Evolutionary conservation across 2,113 vertebrate species (phyloP).

Genomic region (Sialia sialis): DNA sequence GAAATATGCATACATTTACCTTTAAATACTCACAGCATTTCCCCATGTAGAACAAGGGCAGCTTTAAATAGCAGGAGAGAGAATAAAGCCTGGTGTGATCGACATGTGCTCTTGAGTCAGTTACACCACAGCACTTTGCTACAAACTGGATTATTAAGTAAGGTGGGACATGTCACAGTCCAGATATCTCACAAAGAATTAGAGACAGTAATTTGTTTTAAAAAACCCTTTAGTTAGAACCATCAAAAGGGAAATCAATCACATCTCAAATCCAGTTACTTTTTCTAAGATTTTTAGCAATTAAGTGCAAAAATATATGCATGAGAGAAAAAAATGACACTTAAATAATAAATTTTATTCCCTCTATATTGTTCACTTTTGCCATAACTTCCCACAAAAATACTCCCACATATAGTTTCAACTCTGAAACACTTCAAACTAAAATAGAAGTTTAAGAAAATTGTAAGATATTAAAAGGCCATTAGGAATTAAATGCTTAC

Average conservation of each 20-base stretch:
- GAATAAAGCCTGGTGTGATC: slow-evolving; percentile 4
- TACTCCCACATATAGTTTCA: background rate
- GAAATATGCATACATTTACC: background rate
- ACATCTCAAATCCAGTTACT: background rate
- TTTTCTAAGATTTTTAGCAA: background rate
- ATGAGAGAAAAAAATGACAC: background rate
- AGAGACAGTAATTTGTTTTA: background rate
- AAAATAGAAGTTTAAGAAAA: background rate
- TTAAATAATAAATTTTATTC: background rate
- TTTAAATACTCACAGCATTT: slow-evolving; percentile 2
- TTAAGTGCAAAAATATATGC: background rate
- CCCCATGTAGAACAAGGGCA: slow-evolving; percentile 34
- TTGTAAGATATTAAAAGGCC: background rate
- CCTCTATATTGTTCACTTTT: background rate
- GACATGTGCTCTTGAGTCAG: slow-evolving; percentile 20
- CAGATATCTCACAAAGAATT: background rate
- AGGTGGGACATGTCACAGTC: background rate
- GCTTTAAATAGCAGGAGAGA: slow-evolving; percentile 52
- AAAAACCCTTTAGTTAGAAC: background rate
- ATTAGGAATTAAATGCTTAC: background rate
- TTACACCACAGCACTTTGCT: background rate
- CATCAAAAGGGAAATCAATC: background rate
- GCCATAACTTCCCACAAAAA: background rate
- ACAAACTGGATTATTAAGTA: background rate
- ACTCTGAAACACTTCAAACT: background rate